These are phyloP conservation scores for Alcedo atthis DNA, from an alignment of 2,797 vertebrate species.

Conservation along the genomic window DNA sequence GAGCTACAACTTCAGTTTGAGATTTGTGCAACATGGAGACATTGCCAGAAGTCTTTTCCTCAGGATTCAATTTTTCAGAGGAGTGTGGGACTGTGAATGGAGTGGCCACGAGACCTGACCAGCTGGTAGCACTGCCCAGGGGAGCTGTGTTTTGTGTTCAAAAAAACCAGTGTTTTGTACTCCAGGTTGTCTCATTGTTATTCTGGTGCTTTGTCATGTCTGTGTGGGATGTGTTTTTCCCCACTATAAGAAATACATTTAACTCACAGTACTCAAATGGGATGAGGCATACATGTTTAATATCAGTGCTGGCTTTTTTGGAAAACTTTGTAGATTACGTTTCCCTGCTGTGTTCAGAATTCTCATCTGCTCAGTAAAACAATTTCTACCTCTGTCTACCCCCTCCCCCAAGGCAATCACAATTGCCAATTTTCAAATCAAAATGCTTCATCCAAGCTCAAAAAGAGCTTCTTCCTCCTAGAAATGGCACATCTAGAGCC, in stretches of 20 bases:
- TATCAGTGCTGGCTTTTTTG: conserved; percentile 21
- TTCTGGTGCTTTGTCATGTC: neutral
- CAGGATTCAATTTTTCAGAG: neutral
- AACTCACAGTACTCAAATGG: neutral
- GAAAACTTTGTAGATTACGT: conserved; percentile 7
- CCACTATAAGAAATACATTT: conserved; percentile 27
- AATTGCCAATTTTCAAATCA: conserved; percentile 1
- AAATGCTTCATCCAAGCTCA: neutral
- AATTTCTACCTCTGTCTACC: conserved; percentile 1
- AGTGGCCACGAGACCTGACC: neutral
- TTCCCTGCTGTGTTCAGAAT: conserved; percentile 35
- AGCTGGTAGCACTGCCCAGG: neutral
- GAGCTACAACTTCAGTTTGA: neutral
- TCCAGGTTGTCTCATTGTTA: neutral
- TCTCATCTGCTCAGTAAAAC: conserved; percentile 2
- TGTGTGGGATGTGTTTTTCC: neutral
- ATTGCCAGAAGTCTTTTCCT: neutral
- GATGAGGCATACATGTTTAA: conserved; percentile 32
- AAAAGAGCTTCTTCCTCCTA: neutral
- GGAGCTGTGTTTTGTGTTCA: no score
- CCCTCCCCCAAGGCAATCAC: neutral
- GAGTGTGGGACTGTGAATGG: fast-evolving
- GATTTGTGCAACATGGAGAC: fast-evolving
- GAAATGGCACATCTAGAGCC: neutral
- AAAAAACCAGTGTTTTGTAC: neutral